A percentile compares a stretch with the other conserved stretches of the same genome.
Evolutionary conservation across 2,113 vertebrate species (phyloP).

Genomic region (Microcebus lehilahytsara): DNA sequence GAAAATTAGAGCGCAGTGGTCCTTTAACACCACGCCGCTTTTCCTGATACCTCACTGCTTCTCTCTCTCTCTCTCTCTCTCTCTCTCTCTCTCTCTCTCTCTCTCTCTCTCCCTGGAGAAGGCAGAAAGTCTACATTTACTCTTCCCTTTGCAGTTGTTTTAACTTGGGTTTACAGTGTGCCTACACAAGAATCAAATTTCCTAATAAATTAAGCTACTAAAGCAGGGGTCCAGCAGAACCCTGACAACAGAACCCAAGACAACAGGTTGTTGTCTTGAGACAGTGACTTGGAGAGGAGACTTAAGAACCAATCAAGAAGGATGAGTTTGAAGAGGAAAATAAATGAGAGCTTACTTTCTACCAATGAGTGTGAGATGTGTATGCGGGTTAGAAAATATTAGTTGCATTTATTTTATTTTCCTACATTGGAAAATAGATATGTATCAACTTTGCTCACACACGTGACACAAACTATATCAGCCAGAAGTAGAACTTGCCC

Average conservation of each 20-base stretch:
- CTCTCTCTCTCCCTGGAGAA: background rate
- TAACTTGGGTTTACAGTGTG: background rate
- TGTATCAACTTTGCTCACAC: background rate
- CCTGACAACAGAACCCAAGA: too few species aligned
- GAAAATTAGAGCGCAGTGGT: too few species aligned
- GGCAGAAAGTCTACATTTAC: background rate
- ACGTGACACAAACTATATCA: background rate
- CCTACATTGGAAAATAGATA: background rate
- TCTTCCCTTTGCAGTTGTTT: conserved; percentile 22
- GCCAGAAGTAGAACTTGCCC: background rate
- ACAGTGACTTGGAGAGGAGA: conserved; percentile 2
- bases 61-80: too few species aligned
- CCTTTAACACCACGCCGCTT: background rate
- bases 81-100: rapidly evolving
- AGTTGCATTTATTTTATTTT: background rate
- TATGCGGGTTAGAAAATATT: background rate
- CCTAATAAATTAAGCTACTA: conserved; percentile 1
- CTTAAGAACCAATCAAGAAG: conserved; percentile 11
- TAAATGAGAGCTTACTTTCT: background rate
- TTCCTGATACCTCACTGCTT: background rate
- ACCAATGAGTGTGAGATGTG: background rate
- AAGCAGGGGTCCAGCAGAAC: background rate
- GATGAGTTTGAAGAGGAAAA: background rate
- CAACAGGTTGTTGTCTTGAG: background rate
- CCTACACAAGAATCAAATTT: conserved; percentile 36